Conservation (phyloP, 2,113 vertebrate genomes). For the Ranitomeya imitator region DNA sequence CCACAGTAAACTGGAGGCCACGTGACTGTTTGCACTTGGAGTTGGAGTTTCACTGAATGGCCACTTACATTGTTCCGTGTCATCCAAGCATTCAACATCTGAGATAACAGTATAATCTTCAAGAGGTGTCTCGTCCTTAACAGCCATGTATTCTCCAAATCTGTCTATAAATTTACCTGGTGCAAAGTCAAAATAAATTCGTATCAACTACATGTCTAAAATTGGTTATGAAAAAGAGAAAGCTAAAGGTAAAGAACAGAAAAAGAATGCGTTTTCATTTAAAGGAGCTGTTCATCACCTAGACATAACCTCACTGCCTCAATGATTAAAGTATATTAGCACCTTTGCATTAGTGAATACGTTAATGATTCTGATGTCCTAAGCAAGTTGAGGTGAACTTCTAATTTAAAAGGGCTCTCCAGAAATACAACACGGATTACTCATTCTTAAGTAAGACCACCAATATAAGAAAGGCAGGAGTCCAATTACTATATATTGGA, state of each 20-base stretch:
- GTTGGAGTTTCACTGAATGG: not conserved
- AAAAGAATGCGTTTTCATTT: not conserved
- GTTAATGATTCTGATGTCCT: too few relatives aligned
- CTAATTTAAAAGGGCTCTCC: too few relatives aligned
- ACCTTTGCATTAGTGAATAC: too few relatives aligned
- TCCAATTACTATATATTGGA: too few relatives aligned
- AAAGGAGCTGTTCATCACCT: not conserved
- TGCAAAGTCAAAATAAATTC: not conserved
- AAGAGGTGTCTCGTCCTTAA: conserved; percentile 43
- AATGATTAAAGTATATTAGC: too few relatives aligned
- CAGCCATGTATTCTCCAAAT: conserved; percentile 52
- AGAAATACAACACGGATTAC: too few relatives aligned
- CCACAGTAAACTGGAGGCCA: not conserved
- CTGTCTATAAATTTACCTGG: conserved; percentile 56
- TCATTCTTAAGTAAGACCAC: too few relatives aligned
- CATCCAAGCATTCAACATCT: conserved; percentile 35
- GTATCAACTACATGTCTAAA: not conserved
- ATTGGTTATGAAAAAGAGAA: not conserved
- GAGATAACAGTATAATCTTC: conserved; percentile 40
- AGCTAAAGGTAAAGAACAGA: not conserved
- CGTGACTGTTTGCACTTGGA: not conserved
- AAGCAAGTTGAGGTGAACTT: too few relatives aligned
- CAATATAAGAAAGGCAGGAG: too few relatives aligned
- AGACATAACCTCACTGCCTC: not conserved
- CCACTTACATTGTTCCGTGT: conserved; percentile 39